phyloP scores from a whole-genome alignment of 2,797 vertebrate genomes.

The Gymnoscopelus braueri region DNA sequence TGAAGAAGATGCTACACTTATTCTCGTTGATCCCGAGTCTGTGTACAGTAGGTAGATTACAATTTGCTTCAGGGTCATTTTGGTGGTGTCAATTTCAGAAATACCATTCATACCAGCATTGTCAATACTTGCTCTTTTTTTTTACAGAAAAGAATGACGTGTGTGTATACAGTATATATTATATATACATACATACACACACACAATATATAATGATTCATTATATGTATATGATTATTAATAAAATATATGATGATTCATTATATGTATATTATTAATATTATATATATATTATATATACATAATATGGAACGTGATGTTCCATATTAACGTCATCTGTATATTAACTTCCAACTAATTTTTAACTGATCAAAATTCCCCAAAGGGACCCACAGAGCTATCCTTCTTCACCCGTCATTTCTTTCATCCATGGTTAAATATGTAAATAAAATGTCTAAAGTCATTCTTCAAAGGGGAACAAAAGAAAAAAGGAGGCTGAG shows the following conservation, averaged over 20 bases:
- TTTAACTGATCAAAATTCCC: constrained; percentile 93
- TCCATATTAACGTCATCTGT: not conserved
- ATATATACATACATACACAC: no score
- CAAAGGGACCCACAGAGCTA: constrained; percentile 85
- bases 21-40: constrained; percentile 22
- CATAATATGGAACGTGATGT: no score
- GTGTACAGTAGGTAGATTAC: constrained; percentile 19
- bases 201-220: no score
- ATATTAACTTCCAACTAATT: constrained; percentile 86
- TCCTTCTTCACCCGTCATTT: constrained; percentile 86
- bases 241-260: no score
- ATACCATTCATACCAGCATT: constrained; percentile 45
- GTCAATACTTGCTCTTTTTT: constrained; percentile 45
- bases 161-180: no score
- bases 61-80: constrained; percentile 22
- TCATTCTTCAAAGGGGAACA: constrained; percentile 99
- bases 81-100: constrained; percentile 46
- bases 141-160: no score
- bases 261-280: no score
- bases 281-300: no score
- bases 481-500: constrained; percentile 94
- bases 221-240: no score
- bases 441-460: constrained; percentile 99
- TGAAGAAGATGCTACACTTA: constrained; percentile 45
- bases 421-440: constrained; percentile 99